Evolutionary conservation across 2,797 vertebrate species (phyloP), one percentile per base, ranked within the genome.

Genomic region (Urophycis tenuis): DNA sequence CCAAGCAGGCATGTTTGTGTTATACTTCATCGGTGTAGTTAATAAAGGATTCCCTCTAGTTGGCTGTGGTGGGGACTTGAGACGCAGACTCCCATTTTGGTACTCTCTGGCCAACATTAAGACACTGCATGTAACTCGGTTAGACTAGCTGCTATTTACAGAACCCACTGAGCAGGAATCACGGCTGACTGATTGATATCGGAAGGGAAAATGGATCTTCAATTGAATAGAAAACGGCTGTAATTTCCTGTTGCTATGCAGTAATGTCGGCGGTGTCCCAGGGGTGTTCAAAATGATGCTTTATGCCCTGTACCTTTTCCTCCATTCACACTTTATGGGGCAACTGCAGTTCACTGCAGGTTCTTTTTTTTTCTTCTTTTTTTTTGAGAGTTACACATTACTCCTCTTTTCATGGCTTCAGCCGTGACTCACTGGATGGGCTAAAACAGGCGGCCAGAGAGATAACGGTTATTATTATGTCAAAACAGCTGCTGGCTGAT

Each of bases 131-230:
- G 87, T 83, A 91, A 91, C 86, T 90, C 79, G 87, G 89, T 91
- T 88, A 86, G 84, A 71, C 81, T 29, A 80, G 74, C 84, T 88
- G 87, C 80, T 83, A 88, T 88, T 87, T 83, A 86, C 87, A 88
- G 88, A 89, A 74, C 77, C 87, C 80, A 84, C 80, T 77, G 81
- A n/a, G 31, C 88, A 85, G 80, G 77, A 87, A 86, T 88, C 64
- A 17, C 80, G 86, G 85, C 79, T 89, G 81, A 88, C 87, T 91
- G 88, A 92, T 91, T 88, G 80, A 81, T 83, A 83, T 88, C 85
- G 87, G 89, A 92, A 91, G 79, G 77, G 84, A 86, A 90, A 87
- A 92, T 90, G 88, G 85, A 88, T 83, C 83, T 81, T 88, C 88
- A 91, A 90, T 92, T 91, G 80, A 85, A 90, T 92, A 88, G 86